A percentile compares a stretch with the other conserved stretches of the same genome.
Evolutionary conservation across 2,888 invertebrate genomes (phyloP).

Genomic region (Aphodius sticticus): DNA sequence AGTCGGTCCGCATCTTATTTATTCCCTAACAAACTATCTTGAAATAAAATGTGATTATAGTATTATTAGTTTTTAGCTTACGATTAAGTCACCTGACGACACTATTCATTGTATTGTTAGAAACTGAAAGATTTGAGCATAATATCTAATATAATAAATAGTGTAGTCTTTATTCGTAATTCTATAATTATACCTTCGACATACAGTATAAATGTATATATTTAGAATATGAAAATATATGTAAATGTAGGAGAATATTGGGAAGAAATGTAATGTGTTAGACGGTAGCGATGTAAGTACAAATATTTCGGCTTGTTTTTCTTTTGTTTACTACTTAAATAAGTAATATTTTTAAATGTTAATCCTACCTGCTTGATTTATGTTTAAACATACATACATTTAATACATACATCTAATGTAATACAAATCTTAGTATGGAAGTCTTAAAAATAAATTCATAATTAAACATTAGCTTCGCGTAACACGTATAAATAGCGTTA

Average conservation of each 20-base stretch:
- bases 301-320: neutral
- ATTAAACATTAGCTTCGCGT: slow-evolving; percentile 4
- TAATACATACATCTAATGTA: neutral
- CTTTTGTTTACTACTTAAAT: neutral
- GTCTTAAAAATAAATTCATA: neutral
- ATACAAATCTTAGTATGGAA: neutral
- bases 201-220: neutral
- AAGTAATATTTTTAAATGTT: neutral
- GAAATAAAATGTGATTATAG: neutral
- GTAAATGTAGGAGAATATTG: neutral
- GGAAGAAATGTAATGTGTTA: neutral
- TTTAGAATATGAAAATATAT: neutral
- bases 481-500: slow-evolving; percentile 29
- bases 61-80: neutral
- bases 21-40: neutral
- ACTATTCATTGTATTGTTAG: neutral
- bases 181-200: neutral
- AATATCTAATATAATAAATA: neutral
- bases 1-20: neutral
- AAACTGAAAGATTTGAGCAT: neutral
- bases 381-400: neutral
- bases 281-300: neutral
- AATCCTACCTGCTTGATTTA: neutral
- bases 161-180: neutral
- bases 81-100: neutral